phyloP scores from a whole-genome alignment of 2,888 invertebrate genomes.

The Diplazon laetatorius region DNA sequence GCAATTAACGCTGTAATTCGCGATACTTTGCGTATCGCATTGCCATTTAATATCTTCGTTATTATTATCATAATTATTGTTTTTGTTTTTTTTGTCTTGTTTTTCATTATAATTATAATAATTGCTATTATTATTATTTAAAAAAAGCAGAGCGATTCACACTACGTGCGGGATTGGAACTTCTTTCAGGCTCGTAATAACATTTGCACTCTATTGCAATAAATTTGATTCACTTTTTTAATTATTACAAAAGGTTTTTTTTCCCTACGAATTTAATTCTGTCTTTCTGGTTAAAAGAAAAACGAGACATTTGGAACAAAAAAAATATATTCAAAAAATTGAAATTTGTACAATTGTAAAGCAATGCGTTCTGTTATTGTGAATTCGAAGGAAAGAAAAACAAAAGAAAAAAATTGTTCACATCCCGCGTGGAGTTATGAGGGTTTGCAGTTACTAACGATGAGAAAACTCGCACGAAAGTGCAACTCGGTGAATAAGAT shows the following conservation, averaged over 20 bases:
- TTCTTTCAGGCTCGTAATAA: neutral
- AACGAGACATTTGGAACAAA: neutral
- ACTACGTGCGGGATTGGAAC: constrained; percentile 1
- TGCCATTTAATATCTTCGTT: constrained; percentile 7
- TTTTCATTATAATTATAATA: neutral
- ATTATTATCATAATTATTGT: too few species aligned
- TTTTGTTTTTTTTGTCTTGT: neutral
- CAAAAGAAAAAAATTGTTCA: constrained; percentile 4
- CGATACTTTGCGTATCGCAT: constrained; percentile 19
- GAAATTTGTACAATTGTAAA: constrained; percentile 7
- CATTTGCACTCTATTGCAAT: too few species aligned
- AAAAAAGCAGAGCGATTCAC: neutral
- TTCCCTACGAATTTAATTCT: too few species aligned
- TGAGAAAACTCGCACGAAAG: neutral
- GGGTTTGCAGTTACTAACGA: constrained; percentile 7
- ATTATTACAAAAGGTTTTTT: too few species aligned
- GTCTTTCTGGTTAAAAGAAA: too few species aligned
- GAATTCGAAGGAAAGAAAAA: neutral
- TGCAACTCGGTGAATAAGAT: neutral
- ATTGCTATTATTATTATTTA: too few species aligned
- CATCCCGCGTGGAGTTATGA: neutral
- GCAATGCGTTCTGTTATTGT: neutral
- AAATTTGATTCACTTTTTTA: too few species aligned
- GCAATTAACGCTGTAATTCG: constrained; percentile 23
- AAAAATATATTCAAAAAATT: too few species aligned